These are phyloP conservation scores for Zaprionus nigranus DNA, from an alignment of 1,140 invertebrate genomes.

Conservation along the genomic window DNA sequence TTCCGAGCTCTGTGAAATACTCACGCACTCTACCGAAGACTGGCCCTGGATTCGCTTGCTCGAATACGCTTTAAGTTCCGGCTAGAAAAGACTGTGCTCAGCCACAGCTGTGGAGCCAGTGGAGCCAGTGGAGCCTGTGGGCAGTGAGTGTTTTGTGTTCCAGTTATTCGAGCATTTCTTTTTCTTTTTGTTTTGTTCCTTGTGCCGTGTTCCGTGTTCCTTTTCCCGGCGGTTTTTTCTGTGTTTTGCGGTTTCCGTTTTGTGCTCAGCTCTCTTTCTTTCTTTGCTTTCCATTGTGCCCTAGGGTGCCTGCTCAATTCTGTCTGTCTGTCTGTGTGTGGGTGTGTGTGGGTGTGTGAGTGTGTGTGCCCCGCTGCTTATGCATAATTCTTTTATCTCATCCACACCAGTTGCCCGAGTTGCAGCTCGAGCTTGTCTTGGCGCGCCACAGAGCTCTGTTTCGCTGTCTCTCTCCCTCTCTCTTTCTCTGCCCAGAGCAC, in stretches of 20 bases:
- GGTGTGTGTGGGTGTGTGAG: not conserved
- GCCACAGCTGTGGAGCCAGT: too few species aligned
- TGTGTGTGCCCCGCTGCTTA: conserved; percentile 51
- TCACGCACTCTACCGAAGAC: too few species aligned
- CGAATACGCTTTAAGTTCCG: too few species aligned
- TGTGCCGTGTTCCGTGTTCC: conserved; percentile 11
- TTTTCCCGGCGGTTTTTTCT: conserved; percentile 33
- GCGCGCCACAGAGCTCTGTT: not conserved
- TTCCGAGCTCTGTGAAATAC: too few species aligned
- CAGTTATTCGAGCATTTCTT: conserved; percentile 12
- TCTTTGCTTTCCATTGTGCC: conserved; percentile 38
- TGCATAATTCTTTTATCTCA: conserved; percentile 79
- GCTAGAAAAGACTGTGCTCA: too few species aligned
- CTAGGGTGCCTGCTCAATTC: conserved; percentile 32
- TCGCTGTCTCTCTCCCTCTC: not conserved
- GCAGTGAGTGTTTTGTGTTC: conserved; percentile 11
- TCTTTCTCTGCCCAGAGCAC: not conserved
- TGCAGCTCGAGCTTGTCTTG: conserved; percentile 2
- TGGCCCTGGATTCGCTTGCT: too few species aligned
- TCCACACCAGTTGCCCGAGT: conserved; percentile 30
- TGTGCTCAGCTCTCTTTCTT: not conserved
- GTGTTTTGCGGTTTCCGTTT: conserved; percentile 72
- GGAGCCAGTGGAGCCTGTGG: not conserved
- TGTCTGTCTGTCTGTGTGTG: not conserved
- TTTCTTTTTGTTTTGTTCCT: not conserved